A percentile compares a stretch with the other conserved stretches of the same genome.
Conservation (phyloP, 2,113 vertebrate species). For the Perccottus glenii region DNA sequence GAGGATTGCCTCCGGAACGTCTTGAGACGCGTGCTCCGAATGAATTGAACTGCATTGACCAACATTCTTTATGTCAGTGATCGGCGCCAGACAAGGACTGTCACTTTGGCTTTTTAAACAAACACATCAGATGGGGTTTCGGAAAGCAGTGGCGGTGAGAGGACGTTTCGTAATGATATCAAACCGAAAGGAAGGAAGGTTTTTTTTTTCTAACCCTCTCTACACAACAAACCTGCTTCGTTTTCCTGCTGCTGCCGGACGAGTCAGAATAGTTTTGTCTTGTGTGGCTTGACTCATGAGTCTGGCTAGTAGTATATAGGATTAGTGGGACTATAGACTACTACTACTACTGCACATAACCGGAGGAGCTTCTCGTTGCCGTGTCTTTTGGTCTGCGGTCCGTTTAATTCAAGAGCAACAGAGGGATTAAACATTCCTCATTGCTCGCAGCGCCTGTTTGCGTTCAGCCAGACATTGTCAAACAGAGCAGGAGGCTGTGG, state of each 20-base stretch:
- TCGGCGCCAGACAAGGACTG: slow-evolving; percentile 61
- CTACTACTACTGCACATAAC: neutral
- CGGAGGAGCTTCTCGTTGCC: slow-evolving; percentile 28
- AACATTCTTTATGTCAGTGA: slow-evolving; percentile 52
- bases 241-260: slow-evolving; percentile 64
- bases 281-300: slow-evolving; percentile 51
- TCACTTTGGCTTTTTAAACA: slow-evolving; percentile 38
- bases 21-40: slow-evolving; percentile 23
- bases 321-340: neutral
- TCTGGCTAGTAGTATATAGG: slow-evolving; percentile 9
- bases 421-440: slow-evolving; percentile 73
- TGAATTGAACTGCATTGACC: slow-evolving; percentile 32
- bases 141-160: slow-evolving; percentile 44
- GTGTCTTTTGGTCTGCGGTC: slow-evolving; percentile 40
- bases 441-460: slow-evolving; percentile 59
- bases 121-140: slow-evolving; percentile 33
- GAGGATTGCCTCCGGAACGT: slow-evolving; percentile 51
- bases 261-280: slow-evolving; percentile 66
- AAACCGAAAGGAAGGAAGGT: slow-evolving; percentile 81
- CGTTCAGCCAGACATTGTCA: slow-evolving; percentile 65
- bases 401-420: slow-evolving; percentile 68
- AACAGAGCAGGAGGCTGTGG: slow-evolving; percentile 67
- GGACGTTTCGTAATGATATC: slow-evolving; percentile 81
- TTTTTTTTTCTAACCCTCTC: slow-evolving; percentile 65
- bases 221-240: slow-evolving; percentile 58